Evolutionary conservation across 1,140 invertebrate genomes (phyloP).

Genomic region (Aplysia californica): DNA sequence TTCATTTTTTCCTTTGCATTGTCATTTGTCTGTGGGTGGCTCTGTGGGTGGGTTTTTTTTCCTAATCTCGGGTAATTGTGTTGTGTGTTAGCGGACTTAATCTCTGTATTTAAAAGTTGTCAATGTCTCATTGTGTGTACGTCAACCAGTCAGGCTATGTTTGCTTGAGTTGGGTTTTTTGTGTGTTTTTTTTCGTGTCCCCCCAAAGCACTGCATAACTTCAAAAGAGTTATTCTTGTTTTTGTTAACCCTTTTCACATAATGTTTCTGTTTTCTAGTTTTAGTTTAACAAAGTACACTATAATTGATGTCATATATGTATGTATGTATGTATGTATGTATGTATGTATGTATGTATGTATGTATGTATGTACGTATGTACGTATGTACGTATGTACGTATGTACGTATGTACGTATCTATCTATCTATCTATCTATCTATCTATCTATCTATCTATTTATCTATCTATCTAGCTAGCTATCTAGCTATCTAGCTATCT

Average conservation of each 20-base stretch:
- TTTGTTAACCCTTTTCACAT: too few species aligned
- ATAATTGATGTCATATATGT: neutral
- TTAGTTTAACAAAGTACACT: neutral
- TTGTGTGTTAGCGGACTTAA: too few species aligned
- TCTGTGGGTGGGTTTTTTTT: too few species aligned
- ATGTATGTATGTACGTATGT: slow-evolving; percentile 12
- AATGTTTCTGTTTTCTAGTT: neutral
- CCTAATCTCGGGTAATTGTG: too few species aligned
- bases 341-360: slow-evolving; percentile 18
- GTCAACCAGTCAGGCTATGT: neutral
- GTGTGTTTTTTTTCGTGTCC: neutral
- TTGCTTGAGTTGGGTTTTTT: neutral
- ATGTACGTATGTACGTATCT: slow-evolving; percentile 10
- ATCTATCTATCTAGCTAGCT: neutral
- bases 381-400: slow-evolving; percentile 7
- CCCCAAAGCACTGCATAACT: neutral
- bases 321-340: slow-evolving; percentile 18
- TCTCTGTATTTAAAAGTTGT: too few species aligned
- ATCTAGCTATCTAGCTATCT: neutral
- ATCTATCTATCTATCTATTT: neutral
- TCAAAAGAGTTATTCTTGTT: too few species aligned
- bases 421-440: neutral
- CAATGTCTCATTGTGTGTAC: too few species aligned
- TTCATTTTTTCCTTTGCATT: too few species aligned
- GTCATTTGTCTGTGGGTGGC: too few species aligned